Base-by-base conservation (phyloP, 2,797 vertebrate genomes). In the Brachymystax lenok region DNA sequence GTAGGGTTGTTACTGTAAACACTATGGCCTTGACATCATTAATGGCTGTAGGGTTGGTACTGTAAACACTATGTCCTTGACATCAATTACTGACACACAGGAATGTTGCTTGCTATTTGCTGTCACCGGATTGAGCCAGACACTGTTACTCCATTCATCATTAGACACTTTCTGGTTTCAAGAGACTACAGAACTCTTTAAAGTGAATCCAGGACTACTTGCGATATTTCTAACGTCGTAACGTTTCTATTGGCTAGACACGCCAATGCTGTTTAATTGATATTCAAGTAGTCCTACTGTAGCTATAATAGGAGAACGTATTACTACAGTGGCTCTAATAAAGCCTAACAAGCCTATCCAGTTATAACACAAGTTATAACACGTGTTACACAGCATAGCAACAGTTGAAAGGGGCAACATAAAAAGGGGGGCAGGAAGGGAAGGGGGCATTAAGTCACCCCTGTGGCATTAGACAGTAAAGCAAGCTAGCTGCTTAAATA, bases 361-460 rank as follows among this genome's bases (percentile, higher is more conserved):
- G 76, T 80, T 63, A 76, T 79, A 75, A 82, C 82, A 83, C 79
- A 74, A 35, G 66, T 78, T 72, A 78, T 80, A 77, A 90, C 68
- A 77, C 82, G n/a, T 71, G 80, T 82, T 79, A 77, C n/a, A 12
- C 61, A 28, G 61, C 61, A 27, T 84, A 83, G 83, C 76, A 88
- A 83, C 33, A 83, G 86, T 80, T 86, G 84, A 87, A 85, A 78
- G 84, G 84, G 82, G 82, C 69, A 85, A 86, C 64, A 81, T 80
- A 75, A 74, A 84, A 83, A 75, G 74, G 71, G 74, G 71, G 76
- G 50, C 2, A 8, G 40, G 40, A 10, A 8, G 35, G 40, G 40
- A 12, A 10, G 40, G 40, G 40, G 40, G 40, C 10, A 46, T 10
- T 46, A 46, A 46, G 10, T 12, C 97, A 99, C 0, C 98, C 97